Evolutionary conservation across 2,888 invertebrate genomes (phyloP).

Genomic region (Petrolisthes manimaculis): DNA sequence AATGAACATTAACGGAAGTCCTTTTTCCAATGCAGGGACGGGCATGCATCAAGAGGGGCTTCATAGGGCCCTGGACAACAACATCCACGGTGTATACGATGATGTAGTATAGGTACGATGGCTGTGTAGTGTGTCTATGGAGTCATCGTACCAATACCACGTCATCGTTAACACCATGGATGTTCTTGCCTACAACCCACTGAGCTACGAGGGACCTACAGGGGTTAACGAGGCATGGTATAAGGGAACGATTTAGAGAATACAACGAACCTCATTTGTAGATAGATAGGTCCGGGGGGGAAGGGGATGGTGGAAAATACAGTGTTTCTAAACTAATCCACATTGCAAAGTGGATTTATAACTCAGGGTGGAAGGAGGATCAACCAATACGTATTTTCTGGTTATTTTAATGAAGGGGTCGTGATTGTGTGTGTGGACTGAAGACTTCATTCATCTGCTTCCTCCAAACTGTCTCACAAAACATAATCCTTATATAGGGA

Average conservation of each 20-base stretch:
- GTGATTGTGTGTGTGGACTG: too few relatives aligned
- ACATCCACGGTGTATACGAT: too few relatives aligned
- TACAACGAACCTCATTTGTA: conserved; percentile 32
- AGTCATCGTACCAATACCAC: too few relatives aligned
- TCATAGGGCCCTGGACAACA: background rate
- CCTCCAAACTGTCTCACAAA: too few relatives aligned
- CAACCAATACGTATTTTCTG: too few relatives aligned
- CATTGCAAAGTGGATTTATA: conserved; percentile 27
- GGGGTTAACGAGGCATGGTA: background rate
- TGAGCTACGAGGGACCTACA: conserved; percentile 7
- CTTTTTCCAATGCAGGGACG: conserved; percentile 15
- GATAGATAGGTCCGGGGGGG: conserved; percentile 14
- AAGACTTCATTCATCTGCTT: too few relatives aligned
- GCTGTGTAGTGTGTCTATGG: too few relatives aligned
- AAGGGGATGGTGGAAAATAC: background rate
- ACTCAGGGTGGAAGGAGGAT: background rate
- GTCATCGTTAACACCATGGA: too few relatives aligned
- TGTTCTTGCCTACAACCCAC: background rate
- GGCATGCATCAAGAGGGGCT: conserved; percentile 6
- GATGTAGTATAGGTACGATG: too few relatives aligned
- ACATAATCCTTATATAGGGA: too few relatives aligned
- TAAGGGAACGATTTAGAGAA: background rate
- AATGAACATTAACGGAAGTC: too few relatives aligned
- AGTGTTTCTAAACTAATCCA: conserved; percentile 17
- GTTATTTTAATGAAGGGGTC: too few relatives aligned